phyloP scores from a whole-genome alignment of 1,140 invertebrate genomes.

The Bradynema listronoti region DNA sequence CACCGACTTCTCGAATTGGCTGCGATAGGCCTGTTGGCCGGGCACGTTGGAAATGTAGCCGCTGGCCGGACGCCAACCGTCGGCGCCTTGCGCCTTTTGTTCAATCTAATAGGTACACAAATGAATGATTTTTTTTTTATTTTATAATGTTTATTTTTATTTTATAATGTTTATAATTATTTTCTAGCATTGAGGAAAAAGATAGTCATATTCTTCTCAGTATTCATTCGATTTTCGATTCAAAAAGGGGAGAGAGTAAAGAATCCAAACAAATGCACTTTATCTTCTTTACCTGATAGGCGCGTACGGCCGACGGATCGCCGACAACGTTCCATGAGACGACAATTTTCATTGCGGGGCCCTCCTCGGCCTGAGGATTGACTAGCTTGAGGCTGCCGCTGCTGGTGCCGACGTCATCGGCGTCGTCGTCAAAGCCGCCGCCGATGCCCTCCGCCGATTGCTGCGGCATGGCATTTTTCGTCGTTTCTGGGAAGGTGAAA shows the following conservation, averaged over 20 bases:
- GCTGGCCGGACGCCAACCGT: constrained; percentile 31
- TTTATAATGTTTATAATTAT: not conserved
- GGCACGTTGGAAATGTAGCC: constrained; percentile 25
- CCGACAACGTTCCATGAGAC: constrained; percentile 46
- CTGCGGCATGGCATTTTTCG: constrained; percentile 4
- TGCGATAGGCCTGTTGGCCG: constrained; percentile 8
- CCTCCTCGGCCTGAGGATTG: constrained; percentile 41
- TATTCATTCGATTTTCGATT: too few relatives aligned
- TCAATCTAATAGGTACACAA: constrained; percentile 49
- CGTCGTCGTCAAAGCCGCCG: constrained; percentile 4
- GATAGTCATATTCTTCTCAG: too few relatives aligned
- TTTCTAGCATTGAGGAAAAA: not conserved
- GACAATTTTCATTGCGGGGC: constrained; percentile 31
- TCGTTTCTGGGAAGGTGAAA: constrained; percentile 7
- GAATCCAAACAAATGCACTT: too few relatives aligned
- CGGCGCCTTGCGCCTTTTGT: constrained; percentile 19
- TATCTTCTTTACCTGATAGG: constrained; percentile 47
- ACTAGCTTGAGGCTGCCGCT: constrained; percentile 18
- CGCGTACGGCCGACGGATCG: constrained; percentile 34
- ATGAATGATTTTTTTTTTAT: too few relatives aligned
- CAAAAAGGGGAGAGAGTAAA: too few relatives aligned
- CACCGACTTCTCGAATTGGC: constrained; percentile 13
- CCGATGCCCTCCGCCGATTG: constrained; percentile 2
- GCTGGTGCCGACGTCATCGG: not conserved
- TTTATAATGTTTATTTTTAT: too few relatives aligned